Percentiles rank a stretch among this genome's conserved stretches.
Evolutionary conservation across 1,140 invertebrate species (phyloP).

Genomic region (Carposina sasakii): DNA sequence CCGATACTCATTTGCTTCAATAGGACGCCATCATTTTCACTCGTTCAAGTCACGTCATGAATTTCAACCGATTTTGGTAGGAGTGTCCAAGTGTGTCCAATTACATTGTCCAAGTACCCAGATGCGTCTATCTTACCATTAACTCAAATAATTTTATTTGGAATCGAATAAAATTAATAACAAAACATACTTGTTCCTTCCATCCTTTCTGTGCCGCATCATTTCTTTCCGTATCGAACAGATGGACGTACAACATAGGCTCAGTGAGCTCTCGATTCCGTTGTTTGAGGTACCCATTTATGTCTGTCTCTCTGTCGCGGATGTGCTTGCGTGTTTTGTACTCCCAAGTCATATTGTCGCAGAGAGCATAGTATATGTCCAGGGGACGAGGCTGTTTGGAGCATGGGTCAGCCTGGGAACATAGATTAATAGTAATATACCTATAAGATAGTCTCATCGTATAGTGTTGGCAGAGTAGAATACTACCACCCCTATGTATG

Average conservation of each 20-base stretch:
- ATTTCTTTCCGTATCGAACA: slow-evolving; percentile 69
- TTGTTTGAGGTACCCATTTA: slow-evolving; percentile 45
- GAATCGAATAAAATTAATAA: background rate
- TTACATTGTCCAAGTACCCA: too few relatives aligned
- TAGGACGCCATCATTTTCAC: too few relatives aligned
- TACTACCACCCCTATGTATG: too few relatives aligned
- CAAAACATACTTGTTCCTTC: slow-evolving; percentile 53
- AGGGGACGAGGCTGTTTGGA: slow-evolving; percentile 58
- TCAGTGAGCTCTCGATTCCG: slow-evolving; percentile 49
- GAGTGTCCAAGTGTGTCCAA: too few relatives aligned
- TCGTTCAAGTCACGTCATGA: too few relatives aligned
- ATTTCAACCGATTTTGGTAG: too few relatives aligned
- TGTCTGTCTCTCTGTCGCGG: slow-evolving; percentile 58
- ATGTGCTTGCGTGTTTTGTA: slow-evolving; percentile 48
- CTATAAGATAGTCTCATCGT: too few relatives aligned
- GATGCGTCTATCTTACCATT: too few relatives aligned
- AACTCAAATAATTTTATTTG: too few relatives aligned
- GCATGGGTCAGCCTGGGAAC: slow-evolving; percentile 49
- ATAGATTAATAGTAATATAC: too few relatives aligned
- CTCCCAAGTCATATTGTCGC: slow-evolving; percentile 59
- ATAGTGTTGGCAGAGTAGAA: too few relatives aligned
- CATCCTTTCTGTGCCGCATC: slow-evolving; percentile 63
- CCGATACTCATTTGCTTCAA: too few relatives aligned
- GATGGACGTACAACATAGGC: slow-evolving; percentile 44
- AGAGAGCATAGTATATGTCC: slow-evolving; percentile 71